Evolutionary conservation across 2,888 invertebrate genomes (phyloP), one percentile per base, ranked within the genome.

Genomic region (Bimastos eiseni): DNA sequence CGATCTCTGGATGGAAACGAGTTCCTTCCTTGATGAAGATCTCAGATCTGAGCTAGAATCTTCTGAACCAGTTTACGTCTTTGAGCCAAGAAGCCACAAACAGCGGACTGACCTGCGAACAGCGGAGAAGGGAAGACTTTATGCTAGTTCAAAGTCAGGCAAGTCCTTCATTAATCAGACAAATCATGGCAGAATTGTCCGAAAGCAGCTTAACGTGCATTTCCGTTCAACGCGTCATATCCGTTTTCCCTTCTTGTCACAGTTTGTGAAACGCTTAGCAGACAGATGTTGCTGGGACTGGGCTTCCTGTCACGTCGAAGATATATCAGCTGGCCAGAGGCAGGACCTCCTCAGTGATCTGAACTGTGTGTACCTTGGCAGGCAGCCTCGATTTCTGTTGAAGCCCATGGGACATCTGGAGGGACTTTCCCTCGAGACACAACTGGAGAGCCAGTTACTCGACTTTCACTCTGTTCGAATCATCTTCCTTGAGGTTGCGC

Each of bases 181-280:
- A n/a, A 70, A 70, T 13, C 70, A n/a, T 70, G 70, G 70, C 30
- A 70, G 70, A 70, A 70, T 70, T n/a, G 6, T 70, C n/a, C 30
- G 70, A n/a, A 70, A 70, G 70, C 30, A 70, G 70, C 70, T 8
- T 70, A 70, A 70, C n/a, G 70, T 70, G 70, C 70, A n/a, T 70
- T 70, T 8, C 70, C 70, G 70, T 70, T 70, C 70, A 70, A 70
- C 70, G 1, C 70, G 70, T 70, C 6, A 30, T 70, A 70, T 70
- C 70, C 70, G 70, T 70, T 36, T 86, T 36, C 86, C 86, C 19
- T 84, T 84, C 36, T 36, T 86, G 37, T 86, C 86, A 5, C 36
- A 86, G 86, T 86, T 41, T 95, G 95, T 30, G 93, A 95, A 89
- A 94, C 55, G 91, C n/a, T 89, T 88, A 49, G 34, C 49, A 30